Evolutionary conservation across 92 coral and sea anemone genomes (phyloP).

Genomic region (Virgularia gustaviana): DNA sequence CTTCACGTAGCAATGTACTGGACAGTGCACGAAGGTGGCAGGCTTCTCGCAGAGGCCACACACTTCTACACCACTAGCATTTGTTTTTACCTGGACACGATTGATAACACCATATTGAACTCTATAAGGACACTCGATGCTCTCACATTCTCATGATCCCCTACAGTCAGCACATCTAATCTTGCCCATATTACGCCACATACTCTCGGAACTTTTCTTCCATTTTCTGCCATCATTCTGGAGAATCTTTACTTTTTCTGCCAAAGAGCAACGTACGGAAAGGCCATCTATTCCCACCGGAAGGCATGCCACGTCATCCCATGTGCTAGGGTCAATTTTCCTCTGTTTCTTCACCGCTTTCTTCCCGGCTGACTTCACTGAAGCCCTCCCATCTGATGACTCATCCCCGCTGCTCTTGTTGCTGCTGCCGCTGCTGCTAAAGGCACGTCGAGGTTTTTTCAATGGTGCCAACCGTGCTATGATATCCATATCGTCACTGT

Average conservation of each 20-base stretch:
- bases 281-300: conserved; percentile 36
- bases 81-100: conserved; percentile 18
- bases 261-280: too few relatives aligned
- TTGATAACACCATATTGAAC: conserved; percentile 33
- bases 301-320: conserved; percentile 4
- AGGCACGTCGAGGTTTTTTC: too few relatives aligned
- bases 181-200: conserved; percentile 7
- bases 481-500: too few relatives aligned
- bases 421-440: too few relatives aligned
- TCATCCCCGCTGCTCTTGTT: too few relatives aligned
- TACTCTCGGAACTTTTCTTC: conserved; percentile 22
- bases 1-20: conserved; percentile 24
- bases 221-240: conserved; percentile 25
- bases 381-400: too few relatives aligned
- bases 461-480: too few relatives aligned
- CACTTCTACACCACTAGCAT: background rate
- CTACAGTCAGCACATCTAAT: conserved; percentile 23
- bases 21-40: conserved; percentile 22
- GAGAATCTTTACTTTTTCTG: background rate
- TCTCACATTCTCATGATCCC: conserved; percentile 26
- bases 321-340: conserved; percentile 21
- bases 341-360: too few relatives aligned
- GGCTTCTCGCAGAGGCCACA: conserved; percentile 32
- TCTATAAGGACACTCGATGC: conserved; percentile 18
- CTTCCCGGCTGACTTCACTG: too few relatives aligned